These are phyloP conservation scores for Megalopta genalis DNA, from an alignment of 1,140 invertebrate genomes.

Conservation along the genomic window DNA sequence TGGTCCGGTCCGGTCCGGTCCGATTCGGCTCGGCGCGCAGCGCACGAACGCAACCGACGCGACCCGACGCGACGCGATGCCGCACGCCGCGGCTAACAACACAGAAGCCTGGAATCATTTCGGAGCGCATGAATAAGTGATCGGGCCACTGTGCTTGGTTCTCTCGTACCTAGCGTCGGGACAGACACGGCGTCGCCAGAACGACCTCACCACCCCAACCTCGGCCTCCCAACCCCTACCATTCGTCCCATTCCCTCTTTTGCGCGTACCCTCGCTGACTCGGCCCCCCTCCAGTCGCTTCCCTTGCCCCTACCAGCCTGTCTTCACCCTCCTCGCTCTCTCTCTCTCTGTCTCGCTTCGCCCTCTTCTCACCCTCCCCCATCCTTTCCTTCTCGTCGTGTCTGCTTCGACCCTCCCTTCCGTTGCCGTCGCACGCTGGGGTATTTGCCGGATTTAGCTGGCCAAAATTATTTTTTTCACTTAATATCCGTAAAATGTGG, in stretches of 20 bases:
- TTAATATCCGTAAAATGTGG: too few relatives aligned
- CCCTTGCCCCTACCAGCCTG: neutral
- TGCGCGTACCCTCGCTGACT: neutral
- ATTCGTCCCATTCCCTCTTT: neutral
- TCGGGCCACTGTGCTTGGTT: slow-evolving; percentile 57
- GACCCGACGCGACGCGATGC: neutral
- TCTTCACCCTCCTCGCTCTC: neutral
- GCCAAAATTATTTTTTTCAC: too few relatives aligned
- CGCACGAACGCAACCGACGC: too few relatives aligned
- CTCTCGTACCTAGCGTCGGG: slow-evolving; percentile 54
- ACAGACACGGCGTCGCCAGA: slow-evolving; percentile 67
- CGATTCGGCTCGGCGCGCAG: too few relatives aligned
- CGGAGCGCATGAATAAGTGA: slow-evolving; percentile 74
- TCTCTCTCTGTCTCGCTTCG: neutral
- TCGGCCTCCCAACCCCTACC: slow-evolving; percentile 33
- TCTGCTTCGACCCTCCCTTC: neutral
- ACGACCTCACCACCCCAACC: slow-evolving; percentile 52
- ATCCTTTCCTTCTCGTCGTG: neutral
- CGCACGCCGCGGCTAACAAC: slow-evolving; percentile 24
- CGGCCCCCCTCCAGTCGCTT: neutral
- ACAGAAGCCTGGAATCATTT: slow-evolving; percentile 72
- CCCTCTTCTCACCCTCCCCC: neutral
- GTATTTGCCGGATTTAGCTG: too few relatives aligned
- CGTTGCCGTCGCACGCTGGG: neutral
- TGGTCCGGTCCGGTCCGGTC: too few relatives aligned